A percentile compares a stretch with the other conserved stretches of the same genome.
These are phyloP conservation scores for Synchiropus splendidus DNA, from an alignment of 2,113 vertebrate species.

Conservation along the genomic window DNA sequence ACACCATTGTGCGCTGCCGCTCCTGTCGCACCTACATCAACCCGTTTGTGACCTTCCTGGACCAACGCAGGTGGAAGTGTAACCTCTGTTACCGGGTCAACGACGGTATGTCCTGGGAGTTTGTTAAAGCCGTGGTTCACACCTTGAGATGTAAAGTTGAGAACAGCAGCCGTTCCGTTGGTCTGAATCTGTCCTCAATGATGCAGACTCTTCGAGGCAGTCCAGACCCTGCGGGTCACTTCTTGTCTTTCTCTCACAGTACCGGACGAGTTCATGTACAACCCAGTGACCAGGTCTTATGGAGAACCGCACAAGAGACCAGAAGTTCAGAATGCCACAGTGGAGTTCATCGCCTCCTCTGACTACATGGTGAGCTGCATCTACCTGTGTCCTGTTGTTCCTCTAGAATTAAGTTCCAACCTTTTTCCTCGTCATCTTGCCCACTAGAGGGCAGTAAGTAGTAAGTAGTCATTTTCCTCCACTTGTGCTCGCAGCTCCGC, in stretches of 20 bases:
- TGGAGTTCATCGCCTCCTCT: constrained; percentile 97
- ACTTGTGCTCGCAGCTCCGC: constrained; percentile 68
- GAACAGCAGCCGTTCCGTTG: too few species aligned
- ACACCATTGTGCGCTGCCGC: constrained; percentile 91
- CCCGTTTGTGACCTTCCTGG: constrained; percentile 94
- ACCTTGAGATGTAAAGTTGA: too few species aligned
- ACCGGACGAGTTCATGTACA: constrained; percentile 98
- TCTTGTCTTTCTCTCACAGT: constrained; percentile 54
- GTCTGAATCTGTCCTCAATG: too few species aligned
- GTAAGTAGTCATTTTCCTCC: not conserved
- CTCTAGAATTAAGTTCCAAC: not conserved
- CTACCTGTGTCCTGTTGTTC: not conserved
- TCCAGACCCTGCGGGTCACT: too few species aligned
- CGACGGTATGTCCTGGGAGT: constrained; percentile 77
- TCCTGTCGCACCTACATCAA: constrained; percentile 97
- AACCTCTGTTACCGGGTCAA: constrained; percentile 96
- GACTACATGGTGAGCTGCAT: constrained; percentile 86
- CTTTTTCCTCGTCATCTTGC: not conserved
- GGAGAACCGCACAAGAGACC: constrained; percentile 95
- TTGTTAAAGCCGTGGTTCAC: too few species aligned
- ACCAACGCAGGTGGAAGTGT: constrained; percentile 95
- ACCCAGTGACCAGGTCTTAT: constrained; percentile 88
- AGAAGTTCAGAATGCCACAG: constrained; percentile 92
- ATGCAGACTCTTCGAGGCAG: too few species aligned
- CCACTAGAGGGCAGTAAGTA: constrained; percentile 28